A percentile compares a stretch with the other conserved stretches of the same genome.
Conservation (phyloP, 2,797 vertebrate species). For the Anguilla marmorata region DNA sequence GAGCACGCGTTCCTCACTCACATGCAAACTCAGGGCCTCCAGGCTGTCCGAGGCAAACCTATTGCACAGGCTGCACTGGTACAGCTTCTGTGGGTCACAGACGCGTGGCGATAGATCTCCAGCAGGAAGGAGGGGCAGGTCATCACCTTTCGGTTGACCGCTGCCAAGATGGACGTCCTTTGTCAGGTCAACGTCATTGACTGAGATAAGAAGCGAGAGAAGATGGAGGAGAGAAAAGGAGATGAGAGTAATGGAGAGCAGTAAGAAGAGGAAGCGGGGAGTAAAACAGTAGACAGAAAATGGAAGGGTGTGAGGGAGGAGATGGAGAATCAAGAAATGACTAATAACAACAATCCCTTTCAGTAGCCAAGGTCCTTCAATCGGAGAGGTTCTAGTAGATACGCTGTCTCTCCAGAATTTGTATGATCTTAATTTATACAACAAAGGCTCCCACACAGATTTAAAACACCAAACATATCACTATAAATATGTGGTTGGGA, state of each 20-base stretch:
- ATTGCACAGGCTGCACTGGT: conserved; percentile 99
- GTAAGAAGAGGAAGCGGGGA: neutral
- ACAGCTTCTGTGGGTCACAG: conserved; percentile 97
- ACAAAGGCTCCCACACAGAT: conserved; percentile 24
- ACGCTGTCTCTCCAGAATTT: conserved; percentile 86
- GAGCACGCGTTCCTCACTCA: conserved; percentile 89
- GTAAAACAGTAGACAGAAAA: conserved; percentile 28
- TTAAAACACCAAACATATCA: conserved; percentile 81
- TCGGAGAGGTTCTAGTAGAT: conserved; percentile 96
- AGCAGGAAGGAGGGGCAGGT: conserved; percentile 93
- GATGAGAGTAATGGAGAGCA: neutral
- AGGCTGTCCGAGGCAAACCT: conserved; percentile 98
- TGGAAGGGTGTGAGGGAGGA: conserved; percentile 1
- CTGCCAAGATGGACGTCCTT: conserved; percentile 94
- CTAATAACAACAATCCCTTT: conserved; percentile 99
- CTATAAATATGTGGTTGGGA: conserved; percentile 57
- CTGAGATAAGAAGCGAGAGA: conserved; percentile 67
- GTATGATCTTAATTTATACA: conserved; percentile 60
- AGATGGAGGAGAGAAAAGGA: conserved; percentile 52
- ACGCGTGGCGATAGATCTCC: conserved; percentile 94
- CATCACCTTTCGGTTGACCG: conserved; percentile 96
- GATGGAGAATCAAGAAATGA: conserved; percentile 35
- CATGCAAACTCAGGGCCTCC: conserved; percentile 93
- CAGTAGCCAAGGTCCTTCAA: conserved; percentile 97
- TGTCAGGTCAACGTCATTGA: conserved; percentile 90